Evolutionary conservation across 2,888 invertebrate genomes (phyloP).

Genomic region (Tanypteryx hageni): DNA sequence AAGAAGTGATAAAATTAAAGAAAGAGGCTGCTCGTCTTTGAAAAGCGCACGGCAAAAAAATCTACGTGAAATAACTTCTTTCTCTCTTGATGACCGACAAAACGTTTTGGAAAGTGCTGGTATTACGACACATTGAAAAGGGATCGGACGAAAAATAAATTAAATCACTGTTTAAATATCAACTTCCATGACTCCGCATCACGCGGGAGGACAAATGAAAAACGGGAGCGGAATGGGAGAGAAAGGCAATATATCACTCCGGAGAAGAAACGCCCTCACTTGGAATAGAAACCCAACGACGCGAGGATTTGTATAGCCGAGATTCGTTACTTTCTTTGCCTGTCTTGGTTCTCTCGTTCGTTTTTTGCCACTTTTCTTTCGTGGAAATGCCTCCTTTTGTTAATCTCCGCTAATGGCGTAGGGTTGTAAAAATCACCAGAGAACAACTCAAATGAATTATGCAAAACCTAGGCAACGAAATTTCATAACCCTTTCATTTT

Average conservation of each 20-base stretch:
- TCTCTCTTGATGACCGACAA: not conserved
- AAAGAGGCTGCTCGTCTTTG: too few species aligned
- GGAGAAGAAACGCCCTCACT: not conserved
- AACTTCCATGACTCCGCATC: not conserved
- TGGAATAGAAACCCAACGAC: not conserved
- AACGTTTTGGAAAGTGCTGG: not conserved
- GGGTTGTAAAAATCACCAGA: not conserved
- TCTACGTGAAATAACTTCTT: not conserved
- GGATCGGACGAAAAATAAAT: not conserved
- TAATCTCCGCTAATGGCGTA: not conserved
- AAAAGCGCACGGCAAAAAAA: too few species aligned
- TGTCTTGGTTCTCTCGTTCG: not conserved
- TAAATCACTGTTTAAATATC: slow-evolving; percentile 14
- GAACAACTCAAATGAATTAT: too few species aligned
- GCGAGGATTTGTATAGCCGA: not conserved
- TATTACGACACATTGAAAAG: not conserved
- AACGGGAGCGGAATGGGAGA: not conserved
- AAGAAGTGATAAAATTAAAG: too few species aligned
- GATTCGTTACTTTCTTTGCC: not conserved
- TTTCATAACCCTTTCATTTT: too few species aligned
- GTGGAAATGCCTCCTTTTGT: not conserved
- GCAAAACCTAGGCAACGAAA: too few species aligned
- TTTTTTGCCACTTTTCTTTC: not conserved
- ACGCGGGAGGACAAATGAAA: slow-evolving; percentile 5
- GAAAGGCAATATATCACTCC: slow-evolving; percentile 29